Evolutionary conservation across 1,140 invertebrate species (phyloP).

Genomic region (Drosophila parvula): DNA sequence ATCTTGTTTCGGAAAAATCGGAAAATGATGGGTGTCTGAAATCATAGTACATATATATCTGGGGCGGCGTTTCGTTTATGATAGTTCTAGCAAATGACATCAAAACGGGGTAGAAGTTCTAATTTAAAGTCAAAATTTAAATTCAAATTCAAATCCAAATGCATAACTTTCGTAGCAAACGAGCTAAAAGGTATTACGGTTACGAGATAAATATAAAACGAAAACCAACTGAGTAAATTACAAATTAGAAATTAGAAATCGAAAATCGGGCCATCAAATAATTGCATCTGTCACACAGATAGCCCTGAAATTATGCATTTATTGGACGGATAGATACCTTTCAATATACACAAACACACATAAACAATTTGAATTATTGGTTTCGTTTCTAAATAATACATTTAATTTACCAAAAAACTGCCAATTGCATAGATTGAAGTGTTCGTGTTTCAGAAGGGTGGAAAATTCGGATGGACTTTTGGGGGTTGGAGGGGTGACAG

Average conservation of each 20-base stretch:
- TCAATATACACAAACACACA: constrained; percentile 52
- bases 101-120: constrained; percentile 16
- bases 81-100: constrained; percentile 45
- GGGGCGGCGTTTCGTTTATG: constrained; percentile 10
- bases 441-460: constrained; percentile 4
- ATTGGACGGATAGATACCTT: constrained; percentile 57
- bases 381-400: constrained; percentile 59
- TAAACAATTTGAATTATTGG: constrained; percentile 62
- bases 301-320: constrained; percentile 56
- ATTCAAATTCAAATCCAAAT: constrained; percentile 65
- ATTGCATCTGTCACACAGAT: constrained; percentile 51
- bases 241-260: constrained; percentile 22
- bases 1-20: constrained; percentile 28
- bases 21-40: constrained; percentile 22
- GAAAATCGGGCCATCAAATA: constrained; percentile 48
- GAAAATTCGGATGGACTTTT: constrained; percentile 31
- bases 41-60: constrained; percentile 24
- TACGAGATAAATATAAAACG: constrained; percentile 46
- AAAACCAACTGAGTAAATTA: constrained; percentile 27
- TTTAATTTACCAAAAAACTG: constrained; percentile 71
- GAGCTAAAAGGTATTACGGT: constrained; percentile 65
- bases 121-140: constrained; percentile 37
- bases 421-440: constrained; percentile 47
- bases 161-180: constrained; percentile 75
- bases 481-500: constrained; percentile 38